Evolutionary conservation across 2,797 vertebrate species (phyloP), one percentile per base, ranked within the genome.

Genomic region (Ctenochaetus hawaiiensis): DNA sequence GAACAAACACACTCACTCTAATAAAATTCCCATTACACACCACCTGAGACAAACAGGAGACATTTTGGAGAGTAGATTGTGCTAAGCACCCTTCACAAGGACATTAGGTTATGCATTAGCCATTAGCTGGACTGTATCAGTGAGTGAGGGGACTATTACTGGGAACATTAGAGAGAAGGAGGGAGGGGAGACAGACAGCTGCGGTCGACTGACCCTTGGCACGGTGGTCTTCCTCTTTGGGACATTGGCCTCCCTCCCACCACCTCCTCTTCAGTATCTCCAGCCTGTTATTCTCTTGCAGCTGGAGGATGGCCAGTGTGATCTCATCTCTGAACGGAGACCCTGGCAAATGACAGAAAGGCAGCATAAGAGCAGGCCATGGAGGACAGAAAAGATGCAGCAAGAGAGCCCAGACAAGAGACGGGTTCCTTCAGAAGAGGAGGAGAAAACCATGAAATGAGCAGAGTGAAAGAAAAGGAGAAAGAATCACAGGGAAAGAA

Each of bases 241-340:
- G 96, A 88, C 97, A 98, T 75, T 96, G 96, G 53, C 97, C 94
- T 56, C 96, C 97, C 71, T 98, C 97, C 97, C 97, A 98, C 97
- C 97, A 98, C 75, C 97, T 96, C 84, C 97, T 95, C 93, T 98
- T 98, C 88, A 98, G 94, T 91, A 98, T 98, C 87, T 98, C 97
- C 91, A 98, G 89, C 51, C 97, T 93, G 94, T 98, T 97, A 91
- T 97, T 98, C 92, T 98, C 97, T 89, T 98, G 97, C 82, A 98
- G 95, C 93, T 98, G 97, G 82, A 98, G 95, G 84, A 98, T 96
- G 78, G 97, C 97, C 92, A 97, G 86, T 0, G 97, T 97, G 94
- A 98, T 95, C 93, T 98, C 97, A 60, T 98, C 97, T 84, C 97
- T 95, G 90, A 97, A 98, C 0, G 97, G 97, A 81, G 97, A 98